Conservation (phyloP, 2,888 invertebrate species). For the Drosophila anomalata region DNA sequence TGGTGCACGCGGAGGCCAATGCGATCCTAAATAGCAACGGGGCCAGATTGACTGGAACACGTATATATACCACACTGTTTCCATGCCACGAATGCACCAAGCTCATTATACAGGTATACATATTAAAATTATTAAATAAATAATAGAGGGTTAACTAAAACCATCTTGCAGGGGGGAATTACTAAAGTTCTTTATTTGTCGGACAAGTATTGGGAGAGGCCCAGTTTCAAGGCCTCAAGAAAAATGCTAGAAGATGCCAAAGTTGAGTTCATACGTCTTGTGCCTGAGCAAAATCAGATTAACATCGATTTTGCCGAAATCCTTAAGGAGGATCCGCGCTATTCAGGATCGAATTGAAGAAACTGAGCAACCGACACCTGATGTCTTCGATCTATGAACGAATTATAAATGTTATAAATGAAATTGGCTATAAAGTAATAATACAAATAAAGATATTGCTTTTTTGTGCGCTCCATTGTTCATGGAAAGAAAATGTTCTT, state of each 20-base stretch:
- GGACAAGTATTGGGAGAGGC: slow-evolving; percentile 90
- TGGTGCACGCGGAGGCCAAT: slow-evolving; percentile 99
- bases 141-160: background rate
- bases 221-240: slow-evolving; percentile 90
- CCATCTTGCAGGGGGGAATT: slow-evolving; percentile 89
- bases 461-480: too few relatives aligned
- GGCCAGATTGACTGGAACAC: slow-evolving; percentile 90
- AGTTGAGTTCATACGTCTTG: slow-evolving; percentile 88
- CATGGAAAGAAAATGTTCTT: too few relatives aligned
- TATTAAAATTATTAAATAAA: background rate
- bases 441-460: too few relatives aligned
- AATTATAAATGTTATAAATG: too few relatives aligned
- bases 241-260: slow-evolving; percentile 91
- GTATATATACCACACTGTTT: slow-evolving; percentile 95
- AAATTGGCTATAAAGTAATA: too few relatives aligned
- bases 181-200: slow-evolving; percentile 91
- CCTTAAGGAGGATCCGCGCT: slow-evolving; percentile 66
- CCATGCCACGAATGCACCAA: slow-evolving; percentile 99
- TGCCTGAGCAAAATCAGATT: slow-evolving; percentile 87
- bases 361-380: too few relatives aligned
- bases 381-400: too few relatives aligned
- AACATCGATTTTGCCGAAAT: slow-evolving; percentile 87
- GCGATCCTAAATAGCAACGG: slow-evolving; percentile 96
- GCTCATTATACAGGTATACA: slow-evolving; percentile 89
- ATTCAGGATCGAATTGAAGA: background rate